Base-by-base conservation (phyloP, 1,140 invertebrate genomes). In the Berghia stephanieae region DNA sequence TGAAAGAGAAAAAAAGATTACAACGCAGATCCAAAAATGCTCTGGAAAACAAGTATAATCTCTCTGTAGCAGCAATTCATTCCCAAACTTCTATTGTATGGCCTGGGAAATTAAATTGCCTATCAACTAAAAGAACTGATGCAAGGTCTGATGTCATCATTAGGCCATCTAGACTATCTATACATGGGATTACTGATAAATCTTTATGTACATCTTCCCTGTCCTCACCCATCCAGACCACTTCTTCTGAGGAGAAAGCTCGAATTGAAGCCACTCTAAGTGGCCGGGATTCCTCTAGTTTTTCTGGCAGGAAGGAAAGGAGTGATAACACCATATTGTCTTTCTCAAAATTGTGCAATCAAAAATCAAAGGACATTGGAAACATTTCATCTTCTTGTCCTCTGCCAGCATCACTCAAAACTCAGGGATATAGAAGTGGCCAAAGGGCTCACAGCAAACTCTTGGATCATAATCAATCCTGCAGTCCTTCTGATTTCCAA, bases 1-100 rank as follows among this genome's bases (percentile, higher is more conserved):
- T 13, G 13, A 13, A 13, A 49, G 46, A 49, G n/a, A n/a, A 49
- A 49, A 49, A n/a, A n/a, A n/a, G 46, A 49, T 13, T 13, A 49
- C 8, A 74, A 42, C 57, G 21, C 2, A 13, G 38, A 18, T 13
- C 16, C 24, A 2, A 75, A 75, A n/a, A 34, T 21, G 18, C 49
- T 75, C 8, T n/a, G n/a, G n/a, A n/a, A n/a, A n/a, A n/a, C n/a
- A n/a, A n/a, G n/a, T n/a, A n/a, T n/a, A 75, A 75, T 67, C 18
- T 75, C 10, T 38, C 73, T 34, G 43, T 75, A 27, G 73, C 73
- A 44, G 73, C 73, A 2, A 31, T 40, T 42, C 3, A 21, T 6
- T 5, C 31, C 38, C 73, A 66, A 18, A 66, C 27, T 31, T 60
- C 73, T 10, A 67, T 75, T 43, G 57, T 75, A 2, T 75, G 73